phyloP scores from a whole-genome alignment of 2,888 invertebrate species.

The Buathra laborator region DNA sequence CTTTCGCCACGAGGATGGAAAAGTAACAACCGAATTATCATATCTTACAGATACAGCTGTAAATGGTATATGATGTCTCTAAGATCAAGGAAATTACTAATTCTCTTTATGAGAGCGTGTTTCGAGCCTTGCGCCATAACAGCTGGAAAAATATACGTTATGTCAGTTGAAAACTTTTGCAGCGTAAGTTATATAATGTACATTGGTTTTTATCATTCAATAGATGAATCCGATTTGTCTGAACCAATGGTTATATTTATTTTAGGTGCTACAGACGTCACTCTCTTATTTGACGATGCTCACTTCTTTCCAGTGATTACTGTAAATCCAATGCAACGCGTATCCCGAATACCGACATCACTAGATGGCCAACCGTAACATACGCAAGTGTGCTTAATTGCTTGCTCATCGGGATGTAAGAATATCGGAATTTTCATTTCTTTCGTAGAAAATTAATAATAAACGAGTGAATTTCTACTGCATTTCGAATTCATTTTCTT shows the following conservation, averaged over 20 bases:
- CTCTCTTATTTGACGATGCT: slow-evolving; percentile 63
- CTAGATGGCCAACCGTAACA: too few species aligned
- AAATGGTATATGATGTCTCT: not conserved
- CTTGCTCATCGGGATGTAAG: too few species aligned
- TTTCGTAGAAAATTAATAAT: too few species aligned
- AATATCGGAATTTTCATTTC: too few species aligned
- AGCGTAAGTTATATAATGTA: slow-evolving; percentile 7
- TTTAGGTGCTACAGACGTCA: slow-evolving; percentile 55
- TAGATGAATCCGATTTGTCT: not conserved
- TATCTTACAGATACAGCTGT: not conserved
- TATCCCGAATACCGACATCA: too few species aligned
- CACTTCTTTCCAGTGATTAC: slow-evolving; percentile 43
- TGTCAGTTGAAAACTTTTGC: slow-evolving; percentile 51
- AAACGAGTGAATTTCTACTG: too few species aligned
- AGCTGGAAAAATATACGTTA: slow-evolving; percentile 20
- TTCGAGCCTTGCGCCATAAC: slow-evolving; percentile 16
- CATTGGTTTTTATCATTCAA: not conserved
- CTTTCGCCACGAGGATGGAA: not conserved
- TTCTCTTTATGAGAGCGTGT: slow-evolving; percentile 20
- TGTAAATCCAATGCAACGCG: too few species aligned
- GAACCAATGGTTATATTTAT: not conserved
- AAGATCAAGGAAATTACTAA: slow-evolving; percentile 39
- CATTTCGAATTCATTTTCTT: too few species aligned
- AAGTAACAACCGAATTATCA: not conserved
- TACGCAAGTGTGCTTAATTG: too few species aligned